Evolutionary conservation across 2,113 vertebrate species (phyloP).

Genomic region (Xenus cinereus): DNA sequence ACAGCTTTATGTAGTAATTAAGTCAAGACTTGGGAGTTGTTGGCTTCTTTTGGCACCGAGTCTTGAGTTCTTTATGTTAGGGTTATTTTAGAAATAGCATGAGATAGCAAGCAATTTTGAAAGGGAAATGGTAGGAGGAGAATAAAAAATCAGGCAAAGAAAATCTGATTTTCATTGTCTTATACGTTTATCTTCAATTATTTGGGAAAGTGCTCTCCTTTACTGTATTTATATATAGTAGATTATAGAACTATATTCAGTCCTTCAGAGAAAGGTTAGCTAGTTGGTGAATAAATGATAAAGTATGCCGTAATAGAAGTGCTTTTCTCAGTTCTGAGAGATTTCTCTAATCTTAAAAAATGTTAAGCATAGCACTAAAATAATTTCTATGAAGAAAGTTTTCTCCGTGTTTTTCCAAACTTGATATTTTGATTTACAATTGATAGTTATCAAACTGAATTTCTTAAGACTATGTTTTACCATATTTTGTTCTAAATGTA

Average conservation of each 20-base stretch:
- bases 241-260: background rate
- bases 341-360: background rate
- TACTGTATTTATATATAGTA: background rate
- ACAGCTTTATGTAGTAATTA: background rate
- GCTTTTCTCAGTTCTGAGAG: background rate
- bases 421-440: background rate
- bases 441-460: background rate
- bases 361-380: background rate
- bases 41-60: background rate
- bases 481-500: background rate
- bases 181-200: background rate
- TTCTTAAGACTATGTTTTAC: background rate
- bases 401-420: background rate
- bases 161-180: background rate
- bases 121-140: background rate
- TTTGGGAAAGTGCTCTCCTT: background rate
- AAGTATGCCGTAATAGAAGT: background rate
- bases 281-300: background rate
- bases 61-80: background rate
- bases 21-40: background rate
- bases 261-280: background rate
- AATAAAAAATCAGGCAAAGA: background rate
- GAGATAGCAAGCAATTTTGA: background rate
- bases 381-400: background rate
- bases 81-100: background rate